phyloP scores from a whole-genome alignment of 2,113 vertebrate species.

The Etheostoma cragini region DNA sequence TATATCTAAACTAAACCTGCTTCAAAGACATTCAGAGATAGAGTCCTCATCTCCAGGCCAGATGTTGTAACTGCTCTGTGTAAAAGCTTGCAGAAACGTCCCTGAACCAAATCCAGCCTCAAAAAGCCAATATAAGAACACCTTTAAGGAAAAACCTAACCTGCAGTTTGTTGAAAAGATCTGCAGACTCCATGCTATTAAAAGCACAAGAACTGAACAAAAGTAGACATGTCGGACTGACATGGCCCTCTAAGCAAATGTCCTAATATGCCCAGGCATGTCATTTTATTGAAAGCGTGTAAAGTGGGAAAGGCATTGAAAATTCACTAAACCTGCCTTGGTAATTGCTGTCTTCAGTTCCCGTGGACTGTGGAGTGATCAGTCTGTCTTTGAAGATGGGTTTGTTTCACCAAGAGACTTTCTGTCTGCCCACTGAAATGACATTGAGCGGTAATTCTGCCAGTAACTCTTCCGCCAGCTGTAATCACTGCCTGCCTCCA shows the following conservation, averaged over 20 bases:
- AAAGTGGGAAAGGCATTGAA: no score
- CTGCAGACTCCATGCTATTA: not conserved
- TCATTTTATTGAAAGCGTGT: no score
- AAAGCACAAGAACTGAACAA: not conserved
- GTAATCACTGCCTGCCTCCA: no score
- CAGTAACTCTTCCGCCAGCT: no score
- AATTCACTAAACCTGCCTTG: not conserved
- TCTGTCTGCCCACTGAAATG: conserved; percentile 54
- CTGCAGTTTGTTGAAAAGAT: not conserved
- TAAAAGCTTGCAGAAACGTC: not conserved
- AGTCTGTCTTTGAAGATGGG: conserved; percentile 19
- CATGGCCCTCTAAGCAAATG: not conserved
- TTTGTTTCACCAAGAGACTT: conserved; percentile 39
- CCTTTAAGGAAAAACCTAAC: not conserved
- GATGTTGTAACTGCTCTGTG: not conserved
- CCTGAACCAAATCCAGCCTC: not conserved
- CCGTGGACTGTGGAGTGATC: conserved; percentile 24
- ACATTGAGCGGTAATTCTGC: conserved; percentile 50
- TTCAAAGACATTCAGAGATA: not conserved
- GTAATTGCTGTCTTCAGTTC: not conserved
- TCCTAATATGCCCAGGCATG: not conserved
- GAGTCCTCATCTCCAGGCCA: not conserved
- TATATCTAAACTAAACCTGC: not conserved
- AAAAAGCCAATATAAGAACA: not conserved
- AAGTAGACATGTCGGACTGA: not conserved